Conservation (phyloP, 2,888 invertebrate genomes). For the Aspidiotus destructor region DNA sequence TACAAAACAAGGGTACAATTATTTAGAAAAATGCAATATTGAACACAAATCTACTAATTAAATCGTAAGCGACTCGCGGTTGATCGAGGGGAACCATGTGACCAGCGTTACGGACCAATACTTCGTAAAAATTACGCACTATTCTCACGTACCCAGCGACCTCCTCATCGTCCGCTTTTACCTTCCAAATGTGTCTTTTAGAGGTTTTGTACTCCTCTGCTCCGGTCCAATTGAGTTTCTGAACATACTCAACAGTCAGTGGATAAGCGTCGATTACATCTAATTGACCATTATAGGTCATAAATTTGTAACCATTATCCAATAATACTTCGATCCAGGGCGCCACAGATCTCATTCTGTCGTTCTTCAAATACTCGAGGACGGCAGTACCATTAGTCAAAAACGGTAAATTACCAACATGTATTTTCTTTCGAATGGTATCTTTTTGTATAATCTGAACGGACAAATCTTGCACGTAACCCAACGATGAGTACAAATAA, state of each 20-base stretch:
- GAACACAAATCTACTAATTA: slow-evolving; percentile 59
- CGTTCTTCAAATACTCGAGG: slow-evolving; percentile 58
- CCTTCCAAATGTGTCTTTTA: slow-evolving; percentile 57
- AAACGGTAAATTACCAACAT: slow-evolving; percentile 72
- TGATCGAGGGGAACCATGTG: slow-evolving; percentile 75
- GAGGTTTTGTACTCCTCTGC: slow-evolving; percentile 57
- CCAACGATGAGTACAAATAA: slow-evolving; percentile 50
- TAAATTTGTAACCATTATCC: slow-evolving; percentile 53
- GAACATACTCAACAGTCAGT: slow-evolving; percentile 66
- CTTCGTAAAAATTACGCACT: slow-evolving; percentile 60
- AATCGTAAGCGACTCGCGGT: slow-evolving; percentile 63
- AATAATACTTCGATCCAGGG: slow-evolving; percentile 60
- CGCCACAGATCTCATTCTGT: slow-evolving; percentile 73
- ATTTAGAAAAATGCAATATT: slow-evolving; percentile 44
- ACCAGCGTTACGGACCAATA: slow-evolving; percentile 67
- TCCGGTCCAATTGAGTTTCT: slow-evolving; percentile 58
- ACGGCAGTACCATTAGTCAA: slow-evolving; percentile 52
- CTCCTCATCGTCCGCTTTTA: slow-evolving; percentile 46
- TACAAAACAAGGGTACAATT: no score
- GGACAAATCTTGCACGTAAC: slow-evolving; percentile 37
- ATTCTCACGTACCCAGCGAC: slow-evolving; percentile 67
- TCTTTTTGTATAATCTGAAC: slow-evolving; percentile 35
- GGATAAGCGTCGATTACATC: slow-evolving; percentile 88
- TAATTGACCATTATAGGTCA: slow-evolving; percentile 81
- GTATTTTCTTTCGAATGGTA: slow-evolving; percentile 51